Base-by-base conservation (phyloP, 2,888 invertebrate genomes). In the Amitus sp. region DNA sequence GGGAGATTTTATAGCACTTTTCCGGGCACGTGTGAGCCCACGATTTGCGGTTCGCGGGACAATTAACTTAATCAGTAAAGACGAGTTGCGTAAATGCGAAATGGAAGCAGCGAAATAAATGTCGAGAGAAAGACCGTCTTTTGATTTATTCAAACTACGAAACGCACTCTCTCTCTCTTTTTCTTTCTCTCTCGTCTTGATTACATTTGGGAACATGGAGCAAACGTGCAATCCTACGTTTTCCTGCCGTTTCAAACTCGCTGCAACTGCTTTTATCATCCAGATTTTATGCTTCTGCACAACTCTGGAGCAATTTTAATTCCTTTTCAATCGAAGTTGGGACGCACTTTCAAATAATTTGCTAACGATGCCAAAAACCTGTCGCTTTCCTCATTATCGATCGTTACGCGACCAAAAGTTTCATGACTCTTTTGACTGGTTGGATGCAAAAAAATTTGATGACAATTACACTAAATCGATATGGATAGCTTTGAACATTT, bases 241-340 rank as follows among this genome's bases (percentile, higher is more conserved):
- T 39, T 49, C 30, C 45, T 62, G 59, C 59, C 52, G 58, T 52
- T 62, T 53, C 34, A 33, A 18, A 10, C 45, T 47, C 2, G 45
- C 20, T 47, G 54, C 51, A 48, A 40, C 62, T 49, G 34, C 59
- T 63, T 63, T 59, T 52, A 63, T 59, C 59, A 47, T 63, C 49
- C 58, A 55, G n/a, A 63, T 63, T 63, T 55, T 52, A 34, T 56
- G 58, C 49, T 53, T 62, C n/a, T 34, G 40, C 48, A 34, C 34
- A 62, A 59, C 52, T 59, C 45, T 34, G 48, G 43, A 63, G 42
- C 55, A 56, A 63, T 63, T 63, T 59, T 55, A 52, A 59, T 63
- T 59, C 55, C 51, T 59, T 56, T 55, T 59, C 63, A 63, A 63
- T 63, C 59, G 55, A 63, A 63, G 59, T 63, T 56, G 52, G 51